Evolutionary conservation across 2,888 invertebrate species (phyloP), one percentile per base, ranked within the genome.

Genomic region (Luperina testacea): DNA sequence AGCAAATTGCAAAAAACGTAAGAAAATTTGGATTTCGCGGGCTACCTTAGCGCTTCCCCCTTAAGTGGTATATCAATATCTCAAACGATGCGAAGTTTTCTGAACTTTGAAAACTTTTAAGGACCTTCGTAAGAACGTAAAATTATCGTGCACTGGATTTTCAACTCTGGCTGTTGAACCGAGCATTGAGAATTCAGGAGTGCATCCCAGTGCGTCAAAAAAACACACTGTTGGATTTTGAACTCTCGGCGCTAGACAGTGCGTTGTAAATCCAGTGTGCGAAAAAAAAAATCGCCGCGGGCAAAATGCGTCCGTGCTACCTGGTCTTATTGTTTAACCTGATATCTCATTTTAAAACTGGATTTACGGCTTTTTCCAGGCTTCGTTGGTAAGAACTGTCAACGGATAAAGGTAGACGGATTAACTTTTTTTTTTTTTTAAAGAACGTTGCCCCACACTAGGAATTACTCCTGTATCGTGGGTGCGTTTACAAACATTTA

Each of bases 41-140:
- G n/a, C n/a, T n/a, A n/a, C n/a, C n/a, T n/a, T n/a, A n/a, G n/a
- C n/a, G n/a, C n/a, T n/a, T n/a, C n/a, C n/a, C n/a, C n/a, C n/a
- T n/a, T 64, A 38, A 82, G 32, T 57, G 45, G 17, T 8, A 38
- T 82, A 82, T 82, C 48, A 82, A 57, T 57, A 48, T 48, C 48
- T 51, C 48, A 82, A 82, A 75, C 64, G 38, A 38, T 2, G 1
- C 0, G 27, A 65, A 75, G 11, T 48, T 15, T 20, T 38, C 17
- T 64, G 5, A 65, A 82, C 17, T 82, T 57, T 2, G 27, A 38
- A 15, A 82, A 74, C 64, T 59, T 59, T 17, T 17, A 15, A 7
- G 7, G 27, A 61, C 8, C 7, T 61, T 27, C 2, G 15, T 27
- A 61, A 27, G 15, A 6, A 15, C 61, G 15, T n/a, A 61, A 27